phyloP scores from a whole-genome alignment of 2,797 vertebrate genomes.

The Parambassis ranga region DNA sequence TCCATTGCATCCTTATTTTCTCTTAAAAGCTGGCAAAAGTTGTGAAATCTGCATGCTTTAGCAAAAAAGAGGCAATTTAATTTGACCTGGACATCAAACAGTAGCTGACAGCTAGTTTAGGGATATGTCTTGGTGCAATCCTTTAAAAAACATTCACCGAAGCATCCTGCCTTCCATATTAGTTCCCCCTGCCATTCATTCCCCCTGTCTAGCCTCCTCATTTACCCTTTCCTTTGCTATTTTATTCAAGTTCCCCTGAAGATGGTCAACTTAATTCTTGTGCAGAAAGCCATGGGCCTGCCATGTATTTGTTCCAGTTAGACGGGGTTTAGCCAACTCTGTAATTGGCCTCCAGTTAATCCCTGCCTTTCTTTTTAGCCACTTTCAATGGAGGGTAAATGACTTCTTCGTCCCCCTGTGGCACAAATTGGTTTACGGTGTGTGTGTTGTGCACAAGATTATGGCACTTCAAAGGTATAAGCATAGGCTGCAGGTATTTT shows the following conservation, averaged over 20 bases:
- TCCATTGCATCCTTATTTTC: background rate
- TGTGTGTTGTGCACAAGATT: background rate
- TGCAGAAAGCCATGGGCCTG: constrained; percentile 38
- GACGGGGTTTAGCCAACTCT: constrained; percentile 71
- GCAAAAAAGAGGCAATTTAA: background rate
- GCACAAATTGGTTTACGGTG: constrained; percentile 61
- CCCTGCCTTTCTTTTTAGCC: constrained; percentile 67
- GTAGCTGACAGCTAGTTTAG: background rate
- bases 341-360: constrained; percentile 75
- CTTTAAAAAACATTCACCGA: background rate
- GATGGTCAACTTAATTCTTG: constrained; percentile 43
- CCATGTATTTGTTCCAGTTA: constrained; percentile 68
- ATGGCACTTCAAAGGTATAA: constrained; percentile 10
- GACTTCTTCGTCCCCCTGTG: constrained; percentile 52
- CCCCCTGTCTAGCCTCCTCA: constrained; percentile 4
- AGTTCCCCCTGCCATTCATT: background rate
- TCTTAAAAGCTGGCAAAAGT: background rate
- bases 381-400: constrained; percentile 65
- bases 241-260: constrained; percentile 31
- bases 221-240: constrained; percentile 1
- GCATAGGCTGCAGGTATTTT: background rate
- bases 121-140: background rate
- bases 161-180: background rate
- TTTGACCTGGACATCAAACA: background rate
- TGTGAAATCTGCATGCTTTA: background rate